Conservation (phyloP, 2,113 vertebrate genomes). For the Eonycteris spelaea region DNA sequence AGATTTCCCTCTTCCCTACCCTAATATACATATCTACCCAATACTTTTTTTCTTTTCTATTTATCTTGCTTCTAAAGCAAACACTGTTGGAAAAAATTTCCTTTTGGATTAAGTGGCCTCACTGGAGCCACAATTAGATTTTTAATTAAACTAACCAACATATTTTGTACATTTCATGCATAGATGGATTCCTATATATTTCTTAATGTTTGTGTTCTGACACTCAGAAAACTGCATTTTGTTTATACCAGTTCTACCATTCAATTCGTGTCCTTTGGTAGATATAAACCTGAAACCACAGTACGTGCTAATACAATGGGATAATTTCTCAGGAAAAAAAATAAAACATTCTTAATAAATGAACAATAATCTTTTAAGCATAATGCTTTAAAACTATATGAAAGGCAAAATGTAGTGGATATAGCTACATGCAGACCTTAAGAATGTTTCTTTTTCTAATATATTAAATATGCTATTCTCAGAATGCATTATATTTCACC, state of each 20-base stretch:
- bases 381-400: conserved; percentile 79
- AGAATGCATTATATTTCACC: conserved; percentile 64
- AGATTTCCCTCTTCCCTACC: conserved; percentile 9
- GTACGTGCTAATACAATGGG: conserved; percentile 74
- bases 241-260: conserved; percentile 78
- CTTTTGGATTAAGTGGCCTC: conserved; percentile 73
- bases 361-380: conserved; percentile 77
- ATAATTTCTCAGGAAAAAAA: conserved; percentile 74
- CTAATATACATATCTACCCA: conserved; percentile 23
- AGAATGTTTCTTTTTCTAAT: conserved; percentile 71
- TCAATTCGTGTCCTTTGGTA: conserved; percentile 84
- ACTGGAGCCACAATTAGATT: conserved; percentile 66
- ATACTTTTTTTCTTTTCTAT: conserved; percentile 1
- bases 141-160: conserved; percentile 71
- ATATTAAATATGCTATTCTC: conserved; percentile 67
- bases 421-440: conserved; percentile 79
- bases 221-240: conserved; percentile 78
- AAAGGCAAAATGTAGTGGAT: conserved; percentile 77
- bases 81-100: conserved; percentile 64
- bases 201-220: conserved; percentile 74
- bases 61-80: conserved; percentile 54
- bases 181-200: conserved; percentile 75
- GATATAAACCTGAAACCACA: conserved; percentile 80
- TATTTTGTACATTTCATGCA: conserved; percentile 76
- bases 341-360: conserved; percentile 74